Base-by-base conservation (phyloP, 2,888 invertebrate genomes). In the Diaprepes abbreviatus region DNA sequence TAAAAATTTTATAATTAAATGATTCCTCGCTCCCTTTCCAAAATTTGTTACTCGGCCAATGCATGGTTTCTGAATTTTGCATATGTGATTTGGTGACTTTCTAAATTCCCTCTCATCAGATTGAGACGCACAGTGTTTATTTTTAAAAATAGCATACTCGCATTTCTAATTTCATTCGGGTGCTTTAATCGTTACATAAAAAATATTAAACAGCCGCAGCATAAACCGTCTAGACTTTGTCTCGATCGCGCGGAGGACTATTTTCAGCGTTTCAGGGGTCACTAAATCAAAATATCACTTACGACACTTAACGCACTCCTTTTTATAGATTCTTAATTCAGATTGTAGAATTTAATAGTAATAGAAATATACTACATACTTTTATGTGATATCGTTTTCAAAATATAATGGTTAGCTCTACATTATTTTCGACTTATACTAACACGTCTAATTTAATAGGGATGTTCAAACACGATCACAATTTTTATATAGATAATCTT, bases 131-230 rank as follows among this genome's bases (percentile, higher is more conserved):
- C 63, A 50, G 57, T 68, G 68, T 68, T 57, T 57, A 63, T 68
- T 58, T 63, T 50, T 68, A 68, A 68, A 68, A 68, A 68, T 68
- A 68, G 68, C 43, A 31, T 45, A 62, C 60, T 52, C 66, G 60
- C 67, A 68, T 62, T 67, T 68, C 68, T 68, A 68, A 68, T 68
- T 68, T 55, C 55, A 52, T 55, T 67, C 62, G 60, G 62, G 40
- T 55, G 68, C 63, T 68, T 68, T 63, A 55, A 67, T 67, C 62
- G 68, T 68, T 68, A 68, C 63, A 68, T 68, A 68, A 68, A 68
- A 68, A 68, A 63, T 68, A 68, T 68, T 50, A 68, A 68, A 68
- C 68, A 67, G 60, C 45, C 62, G 66, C 21, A 40, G 57, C 35
- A 57, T 48, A 45, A 66, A 33, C 54, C 14, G 66, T 68, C 69